Base-by-base conservation (phyloP, 2,113 vertebrate species). In the Nymphicus hollandicus region DNA sequence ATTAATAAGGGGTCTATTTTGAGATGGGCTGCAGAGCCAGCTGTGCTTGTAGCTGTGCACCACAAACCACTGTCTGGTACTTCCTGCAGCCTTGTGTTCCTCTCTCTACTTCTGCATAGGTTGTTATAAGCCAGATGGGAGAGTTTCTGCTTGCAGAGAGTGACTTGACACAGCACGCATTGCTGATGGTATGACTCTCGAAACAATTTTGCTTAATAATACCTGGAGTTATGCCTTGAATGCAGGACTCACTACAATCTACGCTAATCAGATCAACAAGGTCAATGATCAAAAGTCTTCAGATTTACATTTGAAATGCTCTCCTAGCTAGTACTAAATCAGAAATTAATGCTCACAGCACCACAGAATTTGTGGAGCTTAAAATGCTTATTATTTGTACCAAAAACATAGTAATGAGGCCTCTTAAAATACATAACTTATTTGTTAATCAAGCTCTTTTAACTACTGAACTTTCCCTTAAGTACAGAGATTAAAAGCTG, bases 131-230 rank as follows among this genome's bases (percentile, higher is more conserved):
- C 53, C 86, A 72, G 53, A 47, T 33, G 66, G 79, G 33, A 91
- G 46, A 69, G 63, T 10, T 86, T 28, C 76, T 88, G 74, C 79
- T 64, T 74, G 47, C 70, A 50, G 19, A 27, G 66, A 25, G 19
- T 20, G 61, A 46, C 49, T 18, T 37, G 61, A 55, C 20, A 9
- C 3, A 44, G 55, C 37, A 44, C 2, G 1, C 12, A 1, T 12
- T 60, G 73, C 61, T 68, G 43, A 20, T 0, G 0, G 20, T 33
- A 39, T 31, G 33, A 71, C 12, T 1, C 35, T 76, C 43, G 4
- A 2, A 84, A 78, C 44, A 41, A 8, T 80, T 88, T 72, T 94
- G 61, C 66, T 24, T 69, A 43, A 24, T 17, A 10, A 46, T 46
- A 35, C 25, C 66, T n/a, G 49, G 35, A 79, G 33, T 63, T 58